phyloP scores from a whole-genome alignment of 2,113 vertebrate genomes.

The Rutilus rutilus region DNA sequence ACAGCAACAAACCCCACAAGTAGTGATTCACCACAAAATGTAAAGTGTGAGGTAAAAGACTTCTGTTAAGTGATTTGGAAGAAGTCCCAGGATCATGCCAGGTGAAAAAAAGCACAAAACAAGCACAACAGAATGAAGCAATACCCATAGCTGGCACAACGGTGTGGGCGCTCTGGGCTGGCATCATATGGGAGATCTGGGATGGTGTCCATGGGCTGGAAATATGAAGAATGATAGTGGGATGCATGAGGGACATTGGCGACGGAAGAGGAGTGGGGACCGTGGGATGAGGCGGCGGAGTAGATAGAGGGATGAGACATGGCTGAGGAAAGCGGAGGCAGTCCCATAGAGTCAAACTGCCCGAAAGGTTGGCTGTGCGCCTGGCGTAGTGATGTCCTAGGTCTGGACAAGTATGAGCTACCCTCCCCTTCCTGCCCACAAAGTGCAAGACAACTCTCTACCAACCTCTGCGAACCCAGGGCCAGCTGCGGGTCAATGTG shows the following conservation, averaged over 20 bases:
- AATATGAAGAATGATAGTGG: conserved; percentile 85
- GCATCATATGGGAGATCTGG: conserved; percentile 86
- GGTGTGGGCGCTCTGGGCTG: conserved; percentile 76
- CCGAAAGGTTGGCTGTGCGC: conserved; percentile 86
- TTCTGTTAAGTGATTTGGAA: background rate
- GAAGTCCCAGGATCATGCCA: conserved; percentile 65
- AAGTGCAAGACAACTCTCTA: conserved; percentile 83
- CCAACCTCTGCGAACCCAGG: conserved; percentile 98
- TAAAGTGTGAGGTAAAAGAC: background rate
- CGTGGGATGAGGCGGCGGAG: conserved; percentile 66
- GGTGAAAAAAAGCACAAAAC: conserved; percentile 58
- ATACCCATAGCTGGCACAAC: conserved; percentile 88
- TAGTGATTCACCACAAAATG: background rate
- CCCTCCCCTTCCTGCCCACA: conserved; percentile 78
- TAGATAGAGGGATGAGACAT: conserved; percentile 71
- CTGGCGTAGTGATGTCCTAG: conserved; percentile 80
- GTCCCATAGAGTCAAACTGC: conserved; percentile 82
- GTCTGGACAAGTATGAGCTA: conserved; percentile 69
- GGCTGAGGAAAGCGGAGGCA: conserved; percentile 74
- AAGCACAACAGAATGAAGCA: conserved; percentile 56
- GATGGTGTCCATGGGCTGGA: conserved; percentile 92
- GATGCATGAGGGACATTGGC: conserved; percentile 69
- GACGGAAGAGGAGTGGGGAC: conserved; percentile 70
- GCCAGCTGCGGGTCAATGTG: conserved; percentile 89
- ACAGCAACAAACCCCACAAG: background rate